Conservation (phyloP, 2,797 vertebrate species). For the Staurois parvus region DNA sequence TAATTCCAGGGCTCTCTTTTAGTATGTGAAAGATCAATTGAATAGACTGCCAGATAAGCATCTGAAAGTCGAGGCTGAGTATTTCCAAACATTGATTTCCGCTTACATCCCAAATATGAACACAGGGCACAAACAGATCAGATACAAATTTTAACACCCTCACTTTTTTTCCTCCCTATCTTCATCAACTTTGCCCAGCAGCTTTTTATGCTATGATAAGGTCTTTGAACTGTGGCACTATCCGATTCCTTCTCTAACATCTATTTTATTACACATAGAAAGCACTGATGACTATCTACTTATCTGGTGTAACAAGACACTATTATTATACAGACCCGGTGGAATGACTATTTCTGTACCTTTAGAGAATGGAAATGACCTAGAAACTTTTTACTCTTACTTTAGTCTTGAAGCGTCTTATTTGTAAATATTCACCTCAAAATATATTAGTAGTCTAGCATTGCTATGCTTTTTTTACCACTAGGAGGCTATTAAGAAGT, state of each 20-base stretch:
- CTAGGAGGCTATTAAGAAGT: too few relatives aligned
- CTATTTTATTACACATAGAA: slow-evolving; percentile 3
- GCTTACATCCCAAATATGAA: slow-evolving; percentile 56
- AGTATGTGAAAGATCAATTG: slow-evolving; percentile 57
- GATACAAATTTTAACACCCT: slow-evolving; percentile 35
- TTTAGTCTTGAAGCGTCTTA: too few relatives aligned
- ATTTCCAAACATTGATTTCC: slow-evolving; percentile 58
- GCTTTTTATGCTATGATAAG: slow-evolving; percentile 16
- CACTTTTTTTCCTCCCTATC: slow-evolving; percentile 1
- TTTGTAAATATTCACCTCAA: too few relatives aligned
- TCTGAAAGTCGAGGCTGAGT: slow-evolving; percentile 31
- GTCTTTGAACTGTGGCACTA: slow-evolving; percentile 27
- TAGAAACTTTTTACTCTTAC: too few relatives aligned
- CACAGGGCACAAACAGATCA: slow-evolving; percentile 40
- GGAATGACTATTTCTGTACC: background rate
- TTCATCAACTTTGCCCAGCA: slow-evolving; percentile 19
- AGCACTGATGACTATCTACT: slow-evolving; percentile 33
- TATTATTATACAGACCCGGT: background rate
- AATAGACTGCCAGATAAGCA: slow-evolving; percentile 47
- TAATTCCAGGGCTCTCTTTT: background rate
- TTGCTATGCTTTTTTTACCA: too few relatives aligned
- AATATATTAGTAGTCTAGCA: too few relatives aligned
- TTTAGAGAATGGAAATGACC: too few relatives aligned
- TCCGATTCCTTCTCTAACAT: slow-evolving; percentile 10
- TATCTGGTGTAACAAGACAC: background rate